Evolutionary conservation across 2,113 vertebrate species (phyloP).

Genomic region (Neotoma lepida): DNA sequence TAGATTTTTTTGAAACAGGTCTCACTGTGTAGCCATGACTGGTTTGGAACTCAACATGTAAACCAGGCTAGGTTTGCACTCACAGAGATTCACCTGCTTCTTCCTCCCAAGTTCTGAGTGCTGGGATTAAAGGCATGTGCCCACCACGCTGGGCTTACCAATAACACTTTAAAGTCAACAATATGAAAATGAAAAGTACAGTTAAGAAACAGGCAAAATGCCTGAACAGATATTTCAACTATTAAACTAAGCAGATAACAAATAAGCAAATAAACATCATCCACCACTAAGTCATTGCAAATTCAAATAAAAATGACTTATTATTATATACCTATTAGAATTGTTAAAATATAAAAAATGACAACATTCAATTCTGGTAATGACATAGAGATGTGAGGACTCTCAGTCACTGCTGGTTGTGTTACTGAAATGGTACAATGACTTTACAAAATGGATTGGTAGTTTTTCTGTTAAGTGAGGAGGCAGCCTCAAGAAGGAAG

Average conservation of each 20-base stretch:
- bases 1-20: background rate
- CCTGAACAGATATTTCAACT: background rate
- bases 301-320: background rate
- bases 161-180: conserved; percentile 26
- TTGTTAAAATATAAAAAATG: background rate
- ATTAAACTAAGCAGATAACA: background rate
- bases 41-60: background rate
- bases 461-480: background rate
- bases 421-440: background rate
- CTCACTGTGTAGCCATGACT: background rate
- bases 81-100: background rate
- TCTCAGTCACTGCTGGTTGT: background rate
- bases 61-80: background rate
- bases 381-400: background rate
- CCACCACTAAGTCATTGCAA: background rate
- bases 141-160: background rate
- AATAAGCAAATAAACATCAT: background rate
- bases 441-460: background rate
- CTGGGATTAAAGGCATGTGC: background rate
- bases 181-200: conserved; percentile 25
- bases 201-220: background rate
- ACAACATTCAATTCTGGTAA: background rate
- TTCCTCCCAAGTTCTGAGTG: background rate
- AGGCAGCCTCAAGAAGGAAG: background rate
- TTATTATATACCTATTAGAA: background rate